These are phyloP conservation scores for Rhinoraja longicauda DNA, from an alignment of 2,797 vertebrate species.

Conservation along the genomic window DNA sequence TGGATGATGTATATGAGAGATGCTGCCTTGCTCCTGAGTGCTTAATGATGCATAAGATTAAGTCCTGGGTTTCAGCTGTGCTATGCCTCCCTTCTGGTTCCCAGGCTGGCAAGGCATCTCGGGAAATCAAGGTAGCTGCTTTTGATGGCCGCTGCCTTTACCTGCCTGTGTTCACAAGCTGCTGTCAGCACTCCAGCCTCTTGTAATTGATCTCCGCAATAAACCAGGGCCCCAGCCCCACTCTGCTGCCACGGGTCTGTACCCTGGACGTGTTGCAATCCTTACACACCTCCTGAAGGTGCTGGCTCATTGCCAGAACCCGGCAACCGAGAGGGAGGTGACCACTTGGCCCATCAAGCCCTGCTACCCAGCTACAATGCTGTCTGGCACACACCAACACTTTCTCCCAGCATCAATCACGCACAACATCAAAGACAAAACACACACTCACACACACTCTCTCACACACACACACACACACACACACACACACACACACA, in stretches of 20 bases:
- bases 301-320: neutral
- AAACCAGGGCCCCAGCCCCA: neutral
- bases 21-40: conserved; percentile 91
- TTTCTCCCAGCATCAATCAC: neutral
- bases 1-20: conserved; percentile 95
- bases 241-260: neutral
- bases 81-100: conserved; percentile 60
- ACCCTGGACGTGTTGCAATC: neutral
- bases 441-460: no score
- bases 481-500: no score
- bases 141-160: neutral
- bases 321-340: neutral
- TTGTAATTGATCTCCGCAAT: neutral
- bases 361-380: neutral
- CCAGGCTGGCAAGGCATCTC: conserved; percentile 48
- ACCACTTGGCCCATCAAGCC: neutral
- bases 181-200: neutral
- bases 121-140: conserved; percentile 42
- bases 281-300: neutral
- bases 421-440: no score
- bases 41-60: conserved; percentile 99
- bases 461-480: no score
- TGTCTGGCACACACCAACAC: neutral
- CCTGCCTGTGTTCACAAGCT: neutral
- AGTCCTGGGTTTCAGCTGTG: conserved; percentile 95